Base-by-base conservation (phyloP, 2,888 invertebrate species). In the Pollenia angustigena region DNA sequence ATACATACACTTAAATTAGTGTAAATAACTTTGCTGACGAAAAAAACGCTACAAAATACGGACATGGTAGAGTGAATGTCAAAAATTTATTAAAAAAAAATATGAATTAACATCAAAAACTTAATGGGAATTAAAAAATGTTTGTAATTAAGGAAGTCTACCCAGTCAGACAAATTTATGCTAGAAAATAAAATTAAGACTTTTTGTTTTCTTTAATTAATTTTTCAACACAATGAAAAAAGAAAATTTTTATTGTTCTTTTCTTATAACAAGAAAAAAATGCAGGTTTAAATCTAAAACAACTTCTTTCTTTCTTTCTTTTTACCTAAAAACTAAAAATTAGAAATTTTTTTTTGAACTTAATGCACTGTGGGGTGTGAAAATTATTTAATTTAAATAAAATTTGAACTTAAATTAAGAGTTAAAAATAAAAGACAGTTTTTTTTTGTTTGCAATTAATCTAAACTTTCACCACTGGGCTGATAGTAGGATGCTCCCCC, bases 21-120 rank as follows among this genome's bases (percentile, higher is more conserved):
- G 58, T 52, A 78, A 79, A 79, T 72, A 84, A 78, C 62, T 64
- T 40, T 11, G 60, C 32, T 71, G 18, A 60, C 12, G 58, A 69
- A 52, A 75, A 32, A 58, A 14, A 3, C 44, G 3, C 72, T 3
- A 83, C 44, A 71, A 62, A 72, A 66, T 48, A 42, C 79, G 52
- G 84, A 46, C 18, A 84, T 60, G 84, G 66, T 60, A 84, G 84
- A 84, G 79, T 79, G 84, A 74, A 12, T 60, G 52, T 52, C 9
- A 16, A 66, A 78, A 64, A 78, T 52, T 56, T 23, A 12, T 10
- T 6, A 54, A 16, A 71, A 11, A 44, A 58, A 75, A 75, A 42
- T 64, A 71, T 40, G 40, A 69, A 81, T 46, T 64, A 64, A 48
- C 3, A 52, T 56, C 18, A 42, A 9, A 52, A 50, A 52, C 44